Percentiles rank a stretch among this genome's conserved stretches.
These are phyloP conservation scores for Alligator sinensis DNA, from an alignment of 2,113 vertebrate species.

Conservation along the genomic window DNA sequence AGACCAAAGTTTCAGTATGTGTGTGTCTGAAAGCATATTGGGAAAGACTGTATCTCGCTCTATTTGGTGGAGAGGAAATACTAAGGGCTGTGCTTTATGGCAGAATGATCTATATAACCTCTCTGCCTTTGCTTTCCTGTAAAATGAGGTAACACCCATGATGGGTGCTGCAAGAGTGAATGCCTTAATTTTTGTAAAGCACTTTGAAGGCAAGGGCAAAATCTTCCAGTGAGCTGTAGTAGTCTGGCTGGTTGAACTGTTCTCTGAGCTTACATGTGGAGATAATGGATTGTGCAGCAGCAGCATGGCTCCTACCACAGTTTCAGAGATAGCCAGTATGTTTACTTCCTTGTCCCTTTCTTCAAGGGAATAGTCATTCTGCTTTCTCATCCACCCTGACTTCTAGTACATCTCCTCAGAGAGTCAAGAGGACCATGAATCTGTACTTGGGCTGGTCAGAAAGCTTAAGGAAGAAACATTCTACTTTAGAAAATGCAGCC, in stretches of 20 bases:
- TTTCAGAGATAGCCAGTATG: background rate
- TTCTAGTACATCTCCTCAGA: too few relatives aligned
- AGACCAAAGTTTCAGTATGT: background rate
- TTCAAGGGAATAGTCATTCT: background rate
- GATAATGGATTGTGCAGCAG: background rate
- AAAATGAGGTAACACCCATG: background rate
- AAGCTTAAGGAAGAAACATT: too few relatives aligned
- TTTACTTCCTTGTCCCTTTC: background rate
- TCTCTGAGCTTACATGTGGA: background rate
- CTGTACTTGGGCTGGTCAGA: too few relatives aligned
- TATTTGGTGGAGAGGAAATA: background rate
- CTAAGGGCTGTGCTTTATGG: constrained; percentile 16
- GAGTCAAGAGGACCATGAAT: too few relatives aligned
- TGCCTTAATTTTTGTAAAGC: background rate
- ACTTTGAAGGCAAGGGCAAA: background rate
- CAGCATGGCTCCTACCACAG: background rate
- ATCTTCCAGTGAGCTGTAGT: too few relatives aligned
- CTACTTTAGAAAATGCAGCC: too few relatives aligned
- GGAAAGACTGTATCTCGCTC: background rate
- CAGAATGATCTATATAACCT: background rate
- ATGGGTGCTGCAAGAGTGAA: background rate
- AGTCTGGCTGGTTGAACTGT: too few relatives aligned
- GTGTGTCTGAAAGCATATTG: background rate
- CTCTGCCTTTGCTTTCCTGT: constrained; percentile 8
- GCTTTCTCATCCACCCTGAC: background rate